Conservation (phyloP, 2,113 vertebrate genomes). For the Nipponia nippon region DNA sequence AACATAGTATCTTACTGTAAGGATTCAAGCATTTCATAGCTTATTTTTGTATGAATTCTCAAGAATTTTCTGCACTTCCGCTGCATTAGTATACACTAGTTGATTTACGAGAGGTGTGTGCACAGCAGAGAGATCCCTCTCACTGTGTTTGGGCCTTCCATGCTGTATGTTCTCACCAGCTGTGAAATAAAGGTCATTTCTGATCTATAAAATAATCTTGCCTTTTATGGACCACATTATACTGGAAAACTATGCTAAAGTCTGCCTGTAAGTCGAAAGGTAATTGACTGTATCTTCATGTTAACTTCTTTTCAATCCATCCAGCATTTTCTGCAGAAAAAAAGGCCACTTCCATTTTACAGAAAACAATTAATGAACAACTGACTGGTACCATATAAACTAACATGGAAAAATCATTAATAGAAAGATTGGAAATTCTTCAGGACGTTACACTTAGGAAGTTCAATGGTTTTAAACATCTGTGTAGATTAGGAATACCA, state of each 20-base stretch:
- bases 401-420: not conserved
- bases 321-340: not conserved
- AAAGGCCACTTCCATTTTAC: not conserved
- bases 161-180: not conserved
- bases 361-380: not conserved
- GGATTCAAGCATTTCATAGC: not conserved
- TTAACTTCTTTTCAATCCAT: not conserved
- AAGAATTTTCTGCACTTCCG: not conserved
- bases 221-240: not conserved
- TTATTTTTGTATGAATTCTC: not conserved
- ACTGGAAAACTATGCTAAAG: not conserved
- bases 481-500: not conserved
- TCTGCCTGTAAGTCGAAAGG: constrained; percentile 4
- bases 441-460: not conserved
- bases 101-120: not conserved
- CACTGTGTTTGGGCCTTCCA: not conserved
- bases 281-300: not conserved
- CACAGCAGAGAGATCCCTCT: not conserved
- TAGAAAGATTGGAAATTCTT: not conserved
- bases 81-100: not conserved
- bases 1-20: not conserved
- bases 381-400: not conserved
- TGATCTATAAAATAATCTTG: not conserved
- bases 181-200: constrained; percentile 1
- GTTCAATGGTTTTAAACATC: not conserved